phyloP scores from a whole-genome alignment of 2,797 vertebrate species.

The Anguilla megastoma region DNA sequence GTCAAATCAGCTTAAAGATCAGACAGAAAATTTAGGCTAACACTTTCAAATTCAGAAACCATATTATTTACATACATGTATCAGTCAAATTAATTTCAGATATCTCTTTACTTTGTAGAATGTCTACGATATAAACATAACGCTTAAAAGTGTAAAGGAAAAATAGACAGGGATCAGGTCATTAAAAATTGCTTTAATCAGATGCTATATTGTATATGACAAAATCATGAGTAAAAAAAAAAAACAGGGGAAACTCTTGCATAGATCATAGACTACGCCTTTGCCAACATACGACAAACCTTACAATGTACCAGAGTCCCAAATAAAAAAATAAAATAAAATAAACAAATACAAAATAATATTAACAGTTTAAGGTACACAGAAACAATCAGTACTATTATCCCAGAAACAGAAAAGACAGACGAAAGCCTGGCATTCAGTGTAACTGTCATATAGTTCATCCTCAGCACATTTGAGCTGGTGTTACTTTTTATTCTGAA shows the following conservation, averaged over 20 bases:
- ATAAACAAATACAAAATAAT: neutral
- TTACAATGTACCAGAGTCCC: conserved; percentile 65
- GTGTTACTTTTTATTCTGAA: neutral
- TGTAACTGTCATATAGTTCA: neutral
- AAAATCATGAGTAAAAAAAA: conserved; percentile 72
- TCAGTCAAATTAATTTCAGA: too few relatives aligned
- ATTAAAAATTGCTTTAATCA: conserved; percentile 83
- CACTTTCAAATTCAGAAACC: too few relatives aligned
- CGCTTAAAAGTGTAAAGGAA: neutral
- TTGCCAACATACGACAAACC: conserved; percentile 71
- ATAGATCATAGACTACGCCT: conserved; percentile 82
- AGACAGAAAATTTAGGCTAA: too few relatives aligned
- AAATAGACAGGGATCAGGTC: conserved; percentile 56
- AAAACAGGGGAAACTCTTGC: conserved; percentile 73
- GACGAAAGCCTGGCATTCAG: neutral
- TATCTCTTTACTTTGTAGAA: too few relatives aligned
- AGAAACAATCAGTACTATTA: neutral
- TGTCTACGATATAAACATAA: too few relatives aligned
- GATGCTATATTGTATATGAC: conserved; percentile 61
- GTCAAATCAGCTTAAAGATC: too few relatives aligned
- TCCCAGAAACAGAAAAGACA: neutral
- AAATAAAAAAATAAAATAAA: neutral
- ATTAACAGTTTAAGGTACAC: neutral
- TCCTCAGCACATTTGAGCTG: neutral
- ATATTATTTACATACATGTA: too few relatives aligned